Evolutionary conservation across 1,140 invertebrate genomes (phyloP).

Genomic region (Thaumatotibia leucotreta): DNA sequence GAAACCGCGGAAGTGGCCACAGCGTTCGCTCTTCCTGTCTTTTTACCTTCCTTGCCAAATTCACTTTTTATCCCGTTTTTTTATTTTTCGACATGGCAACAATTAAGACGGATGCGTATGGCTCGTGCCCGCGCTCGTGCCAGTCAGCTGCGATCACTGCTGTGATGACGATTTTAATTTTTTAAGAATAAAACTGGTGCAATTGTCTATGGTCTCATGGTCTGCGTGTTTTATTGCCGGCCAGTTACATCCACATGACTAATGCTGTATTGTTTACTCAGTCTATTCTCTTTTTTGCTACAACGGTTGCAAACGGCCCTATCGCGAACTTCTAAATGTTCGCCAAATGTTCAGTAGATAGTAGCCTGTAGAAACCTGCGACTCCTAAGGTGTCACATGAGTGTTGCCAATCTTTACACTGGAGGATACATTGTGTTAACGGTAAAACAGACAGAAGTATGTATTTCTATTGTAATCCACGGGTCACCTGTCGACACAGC

Average conservation of each 20-base stretch:
- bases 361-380: no score
- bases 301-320: no score
- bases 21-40: constrained; percentile 69
- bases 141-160: constrained; percentile 39
- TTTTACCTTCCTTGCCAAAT: constrained; percentile 55
- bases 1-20: constrained; percentile 67
- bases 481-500: no score
- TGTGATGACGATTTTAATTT: constrained; percentile 20
- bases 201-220: neutral
- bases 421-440: no score
- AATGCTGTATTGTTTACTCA: no score
- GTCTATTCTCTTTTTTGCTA: no score
- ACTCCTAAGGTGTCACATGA: no score
- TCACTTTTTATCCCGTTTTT: constrained; percentile 38
- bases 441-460: no score
- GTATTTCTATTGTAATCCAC: no score
- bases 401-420: no score
- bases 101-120: constrained; percentile 34
- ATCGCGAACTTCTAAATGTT: no score
- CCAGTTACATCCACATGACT: neutral
- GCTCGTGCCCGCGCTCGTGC: constrained; percentile 46
- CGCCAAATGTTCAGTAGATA: no score
- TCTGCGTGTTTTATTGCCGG: neutral
- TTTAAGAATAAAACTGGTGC: neutral
- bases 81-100: constrained; percentile 35